Conservation (phyloP, 1,140 invertebrate species). For the Brachionus paranguensis region DNA sequence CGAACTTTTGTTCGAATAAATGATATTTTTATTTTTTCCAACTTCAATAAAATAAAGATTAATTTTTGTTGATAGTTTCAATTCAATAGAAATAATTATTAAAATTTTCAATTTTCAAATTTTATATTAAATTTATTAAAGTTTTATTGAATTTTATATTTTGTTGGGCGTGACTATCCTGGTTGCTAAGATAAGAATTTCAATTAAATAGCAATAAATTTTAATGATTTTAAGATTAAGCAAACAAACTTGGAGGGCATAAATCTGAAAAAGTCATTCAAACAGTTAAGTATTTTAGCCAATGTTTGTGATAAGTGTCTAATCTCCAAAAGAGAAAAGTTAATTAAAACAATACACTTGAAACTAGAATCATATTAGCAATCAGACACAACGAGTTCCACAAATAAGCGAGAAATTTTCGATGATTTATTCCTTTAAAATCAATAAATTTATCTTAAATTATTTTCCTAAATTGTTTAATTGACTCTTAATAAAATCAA, state of each 20-base stretch:
- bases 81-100: no score
- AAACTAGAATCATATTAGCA: neutral
- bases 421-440: neutral
- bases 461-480: neutral
- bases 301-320: slow-evolving; percentile 32
- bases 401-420: neutral
- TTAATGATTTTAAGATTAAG: neutral
- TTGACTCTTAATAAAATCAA: slow-evolving; percentile 7
- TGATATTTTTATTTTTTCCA: no score
- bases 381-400: neutral
- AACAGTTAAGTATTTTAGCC: neutral
- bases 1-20: no score
- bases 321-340: slow-evolving; percentile 11
- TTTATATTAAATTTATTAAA: no score
- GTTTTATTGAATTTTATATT: no score
- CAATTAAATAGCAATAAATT: neutral
- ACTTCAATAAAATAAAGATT: no score
- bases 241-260: neutral
- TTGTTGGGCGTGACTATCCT: neutral
- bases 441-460: slow-evolving; percentile 32
- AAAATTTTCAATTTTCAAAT: no score
- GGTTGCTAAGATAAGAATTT: neutral
- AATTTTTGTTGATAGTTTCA: no score
- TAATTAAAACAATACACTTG: slow-evolving; percentile 22
- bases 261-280: neutral